Percentiles rank a stretch among this genome's conserved stretches.
These are phyloP conservation scores for Chironomus tentans DNA, from an alignment of 2,888 invertebrate genomes.

Conservation along the genomic window DNA sequence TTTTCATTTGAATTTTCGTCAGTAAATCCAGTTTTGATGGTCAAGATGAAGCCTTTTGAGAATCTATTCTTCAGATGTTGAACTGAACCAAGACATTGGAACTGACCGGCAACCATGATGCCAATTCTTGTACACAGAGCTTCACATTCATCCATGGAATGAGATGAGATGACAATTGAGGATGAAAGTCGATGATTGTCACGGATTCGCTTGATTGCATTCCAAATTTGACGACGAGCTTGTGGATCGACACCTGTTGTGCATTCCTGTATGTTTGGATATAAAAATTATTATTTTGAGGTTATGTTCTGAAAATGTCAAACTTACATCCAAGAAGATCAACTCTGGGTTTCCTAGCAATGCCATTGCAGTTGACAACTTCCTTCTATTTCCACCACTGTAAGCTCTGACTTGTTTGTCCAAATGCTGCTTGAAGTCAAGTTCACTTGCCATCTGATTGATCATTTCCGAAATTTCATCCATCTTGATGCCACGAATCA, in stretches of 20 bases:
- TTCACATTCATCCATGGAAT: constrained; percentile 72
- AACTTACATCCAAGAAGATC: constrained; percentile 19
- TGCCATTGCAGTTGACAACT: constrained; percentile 48
- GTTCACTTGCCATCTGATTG: constrained; percentile 38
- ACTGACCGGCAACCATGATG: constrained; percentile 63
- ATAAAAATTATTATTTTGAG: too few species aligned
- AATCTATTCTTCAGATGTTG: constrained; percentile 62
- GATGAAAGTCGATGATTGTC: constrained; percentile 44
- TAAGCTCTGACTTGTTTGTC: constrained; percentile 40
- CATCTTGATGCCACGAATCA: constrained; percentile 43
- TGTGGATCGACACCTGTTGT: constrained; percentile 44
- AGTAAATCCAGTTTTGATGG: constrained; percentile 37
- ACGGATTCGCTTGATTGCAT: constrained; percentile 52
- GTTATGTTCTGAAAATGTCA: too few species aligned
- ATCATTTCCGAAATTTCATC: constrained; percentile 35
- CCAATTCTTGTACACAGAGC: constrained; percentile 61
- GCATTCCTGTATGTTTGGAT: constrained; percentile 12
- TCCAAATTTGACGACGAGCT: constrained; percentile 65
- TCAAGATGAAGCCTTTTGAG: constrained; percentile 48
- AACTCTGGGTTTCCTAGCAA: constrained; percentile 32
- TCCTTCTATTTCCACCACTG: constrained; percentile 50
- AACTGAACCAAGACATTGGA: constrained; percentile 57
- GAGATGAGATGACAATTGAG: constrained; percentile 63
- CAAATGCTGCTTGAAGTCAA: constrained; percentile 42
- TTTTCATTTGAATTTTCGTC: neutral